Conservation (phyloP, 2,113 vertebrate species). For the Onychorhynchus coronatus region DNA sequence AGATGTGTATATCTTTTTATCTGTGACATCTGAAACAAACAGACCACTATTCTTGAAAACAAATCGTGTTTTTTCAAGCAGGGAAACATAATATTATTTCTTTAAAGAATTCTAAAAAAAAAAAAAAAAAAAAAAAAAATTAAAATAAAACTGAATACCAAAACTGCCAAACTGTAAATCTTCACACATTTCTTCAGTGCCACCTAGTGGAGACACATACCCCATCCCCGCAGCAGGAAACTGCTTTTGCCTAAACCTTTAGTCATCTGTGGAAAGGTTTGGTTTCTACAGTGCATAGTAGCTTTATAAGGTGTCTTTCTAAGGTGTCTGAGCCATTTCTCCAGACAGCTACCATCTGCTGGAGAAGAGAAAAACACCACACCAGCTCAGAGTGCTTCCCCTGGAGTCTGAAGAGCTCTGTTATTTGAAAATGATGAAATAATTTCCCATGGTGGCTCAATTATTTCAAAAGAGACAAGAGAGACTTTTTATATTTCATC, state of each 20-base stretch:
- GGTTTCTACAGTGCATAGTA: neutral
- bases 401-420: neutral
- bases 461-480: neutral
- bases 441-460: neutral
- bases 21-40: neutral
- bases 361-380: neutral
- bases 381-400: neutral
- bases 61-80: neutral
- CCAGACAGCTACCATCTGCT: neutral
- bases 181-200: constrained; percentile 16
- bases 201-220: neutral
- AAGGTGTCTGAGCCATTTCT: neutral
- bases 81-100: neutral
- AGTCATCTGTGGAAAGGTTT: rapidly evolving
- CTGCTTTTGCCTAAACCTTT: neutral
- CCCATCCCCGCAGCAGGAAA: neutral
- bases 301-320: neutral
- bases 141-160: neutral
- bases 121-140: neutral
- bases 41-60: neutral
- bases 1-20: neutral
- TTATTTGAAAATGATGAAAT: neutral
- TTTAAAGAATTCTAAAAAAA: neutral
- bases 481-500: neutral
- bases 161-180: neutral